Percentiles rank a stretch among this genome's conserved stretches.
These are phyloP conservation scores for Cheilosia urbana DNA, from an alignment of 2,888 invertebrate species.

Conservation along the genomic window DNA sequence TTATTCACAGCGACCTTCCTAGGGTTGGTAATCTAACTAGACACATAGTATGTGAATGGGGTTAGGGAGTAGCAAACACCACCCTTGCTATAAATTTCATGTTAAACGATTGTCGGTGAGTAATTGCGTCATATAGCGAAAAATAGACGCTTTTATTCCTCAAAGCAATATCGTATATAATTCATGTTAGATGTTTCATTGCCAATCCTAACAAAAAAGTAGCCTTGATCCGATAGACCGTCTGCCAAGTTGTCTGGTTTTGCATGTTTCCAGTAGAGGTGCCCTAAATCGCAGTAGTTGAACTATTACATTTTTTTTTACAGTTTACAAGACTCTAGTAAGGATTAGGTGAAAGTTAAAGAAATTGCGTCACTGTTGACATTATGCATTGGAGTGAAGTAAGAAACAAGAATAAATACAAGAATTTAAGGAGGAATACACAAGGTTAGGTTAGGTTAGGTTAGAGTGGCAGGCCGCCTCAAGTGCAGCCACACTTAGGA, in stretches of 20 bases:
- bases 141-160: slow-evolving; percentile 25
- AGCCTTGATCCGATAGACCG: slow-evolving; percentile 49
- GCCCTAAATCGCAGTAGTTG: slow-evolving; percentile 18
- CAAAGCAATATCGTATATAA: background rate
- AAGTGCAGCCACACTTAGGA: no score
- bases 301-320: no score
- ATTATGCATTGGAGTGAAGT: no score
- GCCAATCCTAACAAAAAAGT: slow-evolving; percentile 33
- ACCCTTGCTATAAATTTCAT: slow-evolving; percentile 11
- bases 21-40: background rate
- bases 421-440: no score
- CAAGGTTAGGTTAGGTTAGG: no score
- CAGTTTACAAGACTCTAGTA: no score
- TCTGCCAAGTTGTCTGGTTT: slow-evolving; percentile 13
- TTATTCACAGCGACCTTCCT: slow-evolving; percentile 21
- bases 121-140: slow-evolving; percentile 33
- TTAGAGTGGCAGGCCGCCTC: no score
- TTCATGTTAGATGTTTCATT: background rate
- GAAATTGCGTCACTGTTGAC: background rate
- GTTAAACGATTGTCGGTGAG: slow-evolving; percentile 29
- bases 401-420: no score
- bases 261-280: background rate
- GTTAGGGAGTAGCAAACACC: background rate
- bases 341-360: no score
- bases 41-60: background rate